These are phyloP conservation scores for Ahaetulla prasina DNA, from an alignment of 2,113 vertebrate genomes.

Conservation along the genomic window DNA sequence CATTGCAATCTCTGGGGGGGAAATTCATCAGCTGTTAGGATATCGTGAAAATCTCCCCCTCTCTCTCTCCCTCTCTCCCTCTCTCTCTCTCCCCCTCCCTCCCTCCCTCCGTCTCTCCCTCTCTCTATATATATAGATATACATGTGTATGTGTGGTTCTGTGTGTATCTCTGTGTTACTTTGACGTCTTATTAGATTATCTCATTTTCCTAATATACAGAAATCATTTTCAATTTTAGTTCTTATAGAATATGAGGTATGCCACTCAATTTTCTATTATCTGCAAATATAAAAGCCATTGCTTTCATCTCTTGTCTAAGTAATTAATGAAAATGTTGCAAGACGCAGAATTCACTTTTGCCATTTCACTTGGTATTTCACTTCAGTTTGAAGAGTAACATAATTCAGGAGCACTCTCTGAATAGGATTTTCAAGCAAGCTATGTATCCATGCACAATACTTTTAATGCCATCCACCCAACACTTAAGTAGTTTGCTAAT, in stretches of 20 bases:
- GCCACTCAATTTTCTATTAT: neutral
- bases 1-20: too few species aligned
- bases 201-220: neutral
- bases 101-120: too few species aligned
- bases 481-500: neutral
- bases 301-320: neutral
- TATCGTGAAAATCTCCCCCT: too few species aligned
- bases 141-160: neutral
- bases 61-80: too few species aligned
- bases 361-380: neutral
- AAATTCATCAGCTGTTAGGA: too few species aligned
- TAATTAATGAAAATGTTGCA: neutral
- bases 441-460: neutral
- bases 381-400: neutral
- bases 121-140: too few species aligned
- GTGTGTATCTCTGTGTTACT: neutral
- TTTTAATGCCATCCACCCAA: neutral
- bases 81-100: too few species aligned
- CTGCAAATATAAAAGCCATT: neutral
- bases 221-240: neutral
- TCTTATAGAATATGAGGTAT: neutral
- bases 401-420: neutral
- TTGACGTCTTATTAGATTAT: neutral
- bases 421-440: neutral
- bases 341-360: neutral